Percentiles rank a stretch among this genome's conserved stretches.
These are phyloP conservation scores for Alethe diademata DNA, from an alignment of 2,113 vertebrate genomes.

Conservation along the genomic window DNA sequence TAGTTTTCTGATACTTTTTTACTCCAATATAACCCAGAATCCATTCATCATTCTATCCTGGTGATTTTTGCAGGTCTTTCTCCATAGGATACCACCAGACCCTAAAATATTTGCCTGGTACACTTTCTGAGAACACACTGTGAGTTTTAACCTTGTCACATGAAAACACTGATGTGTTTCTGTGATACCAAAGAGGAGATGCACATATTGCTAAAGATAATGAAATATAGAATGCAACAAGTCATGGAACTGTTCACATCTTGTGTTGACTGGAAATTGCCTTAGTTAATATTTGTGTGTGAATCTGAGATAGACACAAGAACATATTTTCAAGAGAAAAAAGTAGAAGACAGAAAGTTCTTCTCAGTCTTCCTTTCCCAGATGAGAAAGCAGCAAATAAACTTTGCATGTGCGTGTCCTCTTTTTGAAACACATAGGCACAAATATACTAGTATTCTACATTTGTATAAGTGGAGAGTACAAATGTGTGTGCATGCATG, in stretches of 20 bases:
- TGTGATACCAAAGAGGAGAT: not conserved
- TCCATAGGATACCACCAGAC: not conserved
- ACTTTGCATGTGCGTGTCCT: not conserved
- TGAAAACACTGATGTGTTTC: not conserved
- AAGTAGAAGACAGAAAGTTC: not conserved
- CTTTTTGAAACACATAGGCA: not conserved
- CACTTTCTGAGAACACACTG: not conserved
- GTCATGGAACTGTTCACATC: not conserved
- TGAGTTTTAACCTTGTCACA: slow-evolving; percentile 12
- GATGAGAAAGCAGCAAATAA: not conserved
- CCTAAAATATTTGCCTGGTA: slow-evolving; percentile 17
- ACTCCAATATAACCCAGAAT: slow-evolving; percentile 15
- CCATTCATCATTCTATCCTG: slow-evolving; percentile 27
- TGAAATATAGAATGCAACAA: not conserved
- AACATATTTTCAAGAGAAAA: not conserved
- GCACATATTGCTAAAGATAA: slow-evolving; percentile 21
- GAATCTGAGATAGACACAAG: not conserved
- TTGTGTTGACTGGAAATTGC: not conserved
- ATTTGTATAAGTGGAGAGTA: not conserved
- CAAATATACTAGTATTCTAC: not conserved
- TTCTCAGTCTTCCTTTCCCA: not conserved
- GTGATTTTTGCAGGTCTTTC: not conserved
- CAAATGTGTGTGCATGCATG: not conserved
- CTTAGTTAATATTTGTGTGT: not conserved
- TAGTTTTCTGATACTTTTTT: slow-evolving; percentile 49